Conservation (phyloP, 2,888 invertebrate genomes). For the Cantharis nigra region DNA sequence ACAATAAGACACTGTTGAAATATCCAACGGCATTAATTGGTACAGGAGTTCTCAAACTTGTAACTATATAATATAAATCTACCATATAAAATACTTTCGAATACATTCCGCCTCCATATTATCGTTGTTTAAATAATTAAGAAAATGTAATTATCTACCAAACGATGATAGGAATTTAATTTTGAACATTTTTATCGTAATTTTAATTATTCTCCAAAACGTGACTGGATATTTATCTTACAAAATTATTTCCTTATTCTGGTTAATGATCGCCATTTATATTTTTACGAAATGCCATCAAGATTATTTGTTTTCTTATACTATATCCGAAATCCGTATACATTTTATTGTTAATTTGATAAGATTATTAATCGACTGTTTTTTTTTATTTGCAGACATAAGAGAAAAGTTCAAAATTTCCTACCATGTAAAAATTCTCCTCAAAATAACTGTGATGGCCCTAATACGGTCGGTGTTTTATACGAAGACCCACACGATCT, state of each 20-base stretch:
- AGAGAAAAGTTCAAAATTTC: conserved; percentile 84
- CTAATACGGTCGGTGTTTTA: conserved; percentile 64
- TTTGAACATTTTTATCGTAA: neutral
- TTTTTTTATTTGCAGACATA: conserved; percentile 69
- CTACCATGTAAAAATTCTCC: conserved; percentile 81
- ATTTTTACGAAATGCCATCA: conserved; percentile 20
- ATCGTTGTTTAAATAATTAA: conserved; percentile 6
- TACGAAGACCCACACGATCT: conserved; percentile 82
- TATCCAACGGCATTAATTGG: conserved; percentile 39
- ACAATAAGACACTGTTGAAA: conserved; percentile 39
- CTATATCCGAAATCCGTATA: neutral
- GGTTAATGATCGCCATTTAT: neutral
- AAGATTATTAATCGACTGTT: conserved; percentile 29
- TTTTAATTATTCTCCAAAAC: neutral
- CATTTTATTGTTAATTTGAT: neutral
- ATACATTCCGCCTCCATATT: conserved; percentile 5
- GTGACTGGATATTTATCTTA: neutral
- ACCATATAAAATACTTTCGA: conserved; percentile 10
- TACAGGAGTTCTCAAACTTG: conserved; percentile 30
- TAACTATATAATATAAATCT: neutral
- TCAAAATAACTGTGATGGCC: conserved; percentile 60
- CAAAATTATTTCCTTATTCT: neutral
- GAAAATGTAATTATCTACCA: neutral
- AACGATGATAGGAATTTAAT: neutral
- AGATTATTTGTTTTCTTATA: neutral